Evolutionary conservation across 2,113 vertebrate genomes (phyloP).

Genomic region (Myodes glareolus): DNA sequence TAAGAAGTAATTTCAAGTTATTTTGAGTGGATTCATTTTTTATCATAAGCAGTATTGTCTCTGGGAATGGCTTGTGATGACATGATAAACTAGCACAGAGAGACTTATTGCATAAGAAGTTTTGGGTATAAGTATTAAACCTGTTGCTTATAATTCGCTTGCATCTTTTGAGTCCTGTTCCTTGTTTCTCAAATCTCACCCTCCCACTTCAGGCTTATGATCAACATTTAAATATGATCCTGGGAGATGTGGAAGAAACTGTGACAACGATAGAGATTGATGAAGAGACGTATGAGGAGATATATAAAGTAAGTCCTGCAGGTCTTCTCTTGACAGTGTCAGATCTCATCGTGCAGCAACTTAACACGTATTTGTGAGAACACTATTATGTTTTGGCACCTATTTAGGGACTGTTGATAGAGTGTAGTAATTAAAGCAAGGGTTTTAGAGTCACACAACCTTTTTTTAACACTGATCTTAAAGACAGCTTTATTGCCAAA

Average conservation of each 20-base stretch:
- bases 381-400: not conserved
- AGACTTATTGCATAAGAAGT: not conserved
- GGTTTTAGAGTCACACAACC: not conserved
- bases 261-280: constrained; percentile 99
- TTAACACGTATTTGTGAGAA: not conserved
- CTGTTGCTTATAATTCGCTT: not conserved
- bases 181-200: not conserved
- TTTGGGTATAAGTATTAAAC: not conserved
- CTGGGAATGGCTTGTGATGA: constrained; percentile 4
- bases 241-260: constrained; percentile 98
- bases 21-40: constrained; percentile 14
- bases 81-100: not conserved
- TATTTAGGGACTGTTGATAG: not conserved
- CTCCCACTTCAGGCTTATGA: constrained; percentile 92
- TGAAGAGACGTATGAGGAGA: constrained; percentile 98
- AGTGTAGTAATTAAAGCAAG: not conserved
- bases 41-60: not conserved
- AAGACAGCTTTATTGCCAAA: not conserved
- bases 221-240: constrained; percentile 99
- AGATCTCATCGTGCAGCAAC: not conserved
- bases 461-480: not conserved
- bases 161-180: not conserved
- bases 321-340: not conserved
- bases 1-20: not conserved
- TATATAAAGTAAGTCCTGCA: constrained; percentile 93